phyloP scores from a whole-genome alignment of 1,140 invertebrate genomes.

The Hyphantria cunea region DNA sequence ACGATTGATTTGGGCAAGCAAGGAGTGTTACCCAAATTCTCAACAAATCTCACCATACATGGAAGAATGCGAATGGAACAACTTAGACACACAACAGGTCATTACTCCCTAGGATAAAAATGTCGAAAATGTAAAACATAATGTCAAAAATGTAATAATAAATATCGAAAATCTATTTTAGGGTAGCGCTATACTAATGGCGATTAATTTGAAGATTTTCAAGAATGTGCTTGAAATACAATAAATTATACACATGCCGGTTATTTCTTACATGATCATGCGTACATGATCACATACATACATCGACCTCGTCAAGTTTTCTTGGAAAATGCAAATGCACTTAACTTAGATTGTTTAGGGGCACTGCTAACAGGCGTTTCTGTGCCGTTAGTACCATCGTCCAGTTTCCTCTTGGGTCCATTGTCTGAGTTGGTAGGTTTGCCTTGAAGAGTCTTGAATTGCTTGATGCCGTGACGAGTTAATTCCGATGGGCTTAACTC shows the following conservation, averaged over 20 bases:
- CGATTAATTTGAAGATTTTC: no score
- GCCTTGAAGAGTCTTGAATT: constrained; percentile 77
- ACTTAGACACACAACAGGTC: no score
- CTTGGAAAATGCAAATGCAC: constrained; percentile 76
- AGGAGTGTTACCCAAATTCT: no score
- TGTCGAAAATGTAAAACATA: no score
- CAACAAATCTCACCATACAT: no score
- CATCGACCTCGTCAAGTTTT: constrained; percentile 35
- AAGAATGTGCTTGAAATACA: no score
- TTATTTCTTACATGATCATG: no score
- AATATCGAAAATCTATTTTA: neutral
- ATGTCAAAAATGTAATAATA: neutral
- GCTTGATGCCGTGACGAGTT: constrained; percentile 79
- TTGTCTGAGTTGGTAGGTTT: constrained; percentile 36
- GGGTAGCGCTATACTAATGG: no score
- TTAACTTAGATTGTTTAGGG: constrained; percentile 77
- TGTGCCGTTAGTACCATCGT: constrained; percentile 45
- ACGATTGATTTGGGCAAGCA: no score
- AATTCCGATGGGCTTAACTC: constrained; percentile 80
- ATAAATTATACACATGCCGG: no score
- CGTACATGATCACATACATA: neutral
- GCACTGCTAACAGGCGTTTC: constrained; percentile 49
- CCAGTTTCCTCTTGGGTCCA: constrained; percentile 66
- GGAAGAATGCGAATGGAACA: no score
- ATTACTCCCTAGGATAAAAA: no score